Conservation (phyloP, 2,797 vertebrate genomes). For the Cyprinella venusta region DNA sequence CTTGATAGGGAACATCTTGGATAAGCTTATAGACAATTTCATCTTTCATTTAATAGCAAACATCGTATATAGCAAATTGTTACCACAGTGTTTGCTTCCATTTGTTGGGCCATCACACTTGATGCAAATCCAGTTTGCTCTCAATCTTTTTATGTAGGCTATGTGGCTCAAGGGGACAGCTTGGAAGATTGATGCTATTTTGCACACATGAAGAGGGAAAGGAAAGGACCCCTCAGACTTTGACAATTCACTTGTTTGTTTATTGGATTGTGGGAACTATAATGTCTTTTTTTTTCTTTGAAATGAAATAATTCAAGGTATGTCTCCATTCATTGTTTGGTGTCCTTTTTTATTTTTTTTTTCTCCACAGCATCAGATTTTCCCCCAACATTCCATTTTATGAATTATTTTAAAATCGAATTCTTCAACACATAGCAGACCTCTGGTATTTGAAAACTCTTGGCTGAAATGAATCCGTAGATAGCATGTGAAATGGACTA, state of each 20-base stretch:
- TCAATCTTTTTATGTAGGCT: slow-evolving; percentile 8
- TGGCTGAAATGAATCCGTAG: background rate
- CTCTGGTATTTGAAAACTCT: slow-evolving; percentile 27
- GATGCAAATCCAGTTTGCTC: slow-evolving; percentile 18
- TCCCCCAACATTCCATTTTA: slow-evolving; percentile 28
- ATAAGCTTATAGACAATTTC: too few relatives aligned
- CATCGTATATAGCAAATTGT: too few relatives aligned
- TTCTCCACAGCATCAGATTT: background rate
- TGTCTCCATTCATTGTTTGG: background rate
- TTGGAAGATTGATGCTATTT: slow-evolving; percentile 18
- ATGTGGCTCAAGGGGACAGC: slow-evolving; percentile 15
- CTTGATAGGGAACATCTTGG: background rate
- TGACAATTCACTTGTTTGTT: slow-evolving; percentile 25
- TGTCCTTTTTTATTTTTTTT: too few relatives aligned
- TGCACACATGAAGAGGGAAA: background rate
- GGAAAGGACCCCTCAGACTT: slow-evolving; percentile 3
- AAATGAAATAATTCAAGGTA: slow-evolving; percentile 21
- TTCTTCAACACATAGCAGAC: slow-evolving; percentile 8
- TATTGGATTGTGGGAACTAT: slow-evolving; percentile 26
- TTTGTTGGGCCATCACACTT: slow-evolving; percentile 18
- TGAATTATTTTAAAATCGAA: slow-evolving; percentile 24
- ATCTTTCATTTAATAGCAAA: too few relatives aligned
- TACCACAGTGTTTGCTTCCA: slow-evolving; percentile 9
- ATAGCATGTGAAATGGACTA: background rate
- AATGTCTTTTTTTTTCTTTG: slow-evolving; percentile 7